Conservation (phyloP, 2,113 vertebrate species). For the Forbesichthys agassizii region DNA sequence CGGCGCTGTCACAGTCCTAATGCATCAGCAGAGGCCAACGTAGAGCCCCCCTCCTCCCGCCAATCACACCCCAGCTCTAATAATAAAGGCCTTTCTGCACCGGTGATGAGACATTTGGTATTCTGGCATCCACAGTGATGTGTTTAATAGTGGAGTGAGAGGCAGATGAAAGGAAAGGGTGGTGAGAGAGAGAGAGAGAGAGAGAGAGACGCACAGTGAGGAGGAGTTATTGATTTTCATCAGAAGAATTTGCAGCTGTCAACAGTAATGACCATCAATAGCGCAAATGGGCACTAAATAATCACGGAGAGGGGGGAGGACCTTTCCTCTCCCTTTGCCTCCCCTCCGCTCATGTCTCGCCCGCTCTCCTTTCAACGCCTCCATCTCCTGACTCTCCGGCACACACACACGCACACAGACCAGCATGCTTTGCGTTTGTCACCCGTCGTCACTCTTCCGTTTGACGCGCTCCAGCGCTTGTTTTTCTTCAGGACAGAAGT, state of each 20-base stretch:
- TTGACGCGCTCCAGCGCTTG: background rate
- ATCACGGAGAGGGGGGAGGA: conserved; percentile 3
- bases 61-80: too few relatives aligned
- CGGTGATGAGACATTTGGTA: background rate
- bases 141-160: background rate
- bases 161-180: background rate
- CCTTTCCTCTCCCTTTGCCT: background rate
- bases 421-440: conserved; percentile 25
- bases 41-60: too few relatives aligned
- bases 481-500: too few relatives aligned
- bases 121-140: background rate
- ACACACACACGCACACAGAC: conserved; percentile 8
- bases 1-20: too few relatives aligned
- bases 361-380: conserved; percentile 23
- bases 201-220: background rate
- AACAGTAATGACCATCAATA: conserved; percentile 19
- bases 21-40: too few relatives aligned
- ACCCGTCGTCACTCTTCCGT: conserved; percentile 19
- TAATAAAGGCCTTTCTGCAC: too few relatives aligned
- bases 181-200: background rate
- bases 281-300: background rate
- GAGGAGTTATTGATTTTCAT: background rate
- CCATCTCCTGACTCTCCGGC: conserved; percentile 1
- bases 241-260: background rate
- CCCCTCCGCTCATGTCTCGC: conserved; percentile 9